Percentiles rank a stretch among this genome's conserved stretches.
These are phyloP conservation scores for Anoplopoma fimbria DNA, from an alignment of 2,113 vertebrate species.

Conservation along the genomic window DNA sequence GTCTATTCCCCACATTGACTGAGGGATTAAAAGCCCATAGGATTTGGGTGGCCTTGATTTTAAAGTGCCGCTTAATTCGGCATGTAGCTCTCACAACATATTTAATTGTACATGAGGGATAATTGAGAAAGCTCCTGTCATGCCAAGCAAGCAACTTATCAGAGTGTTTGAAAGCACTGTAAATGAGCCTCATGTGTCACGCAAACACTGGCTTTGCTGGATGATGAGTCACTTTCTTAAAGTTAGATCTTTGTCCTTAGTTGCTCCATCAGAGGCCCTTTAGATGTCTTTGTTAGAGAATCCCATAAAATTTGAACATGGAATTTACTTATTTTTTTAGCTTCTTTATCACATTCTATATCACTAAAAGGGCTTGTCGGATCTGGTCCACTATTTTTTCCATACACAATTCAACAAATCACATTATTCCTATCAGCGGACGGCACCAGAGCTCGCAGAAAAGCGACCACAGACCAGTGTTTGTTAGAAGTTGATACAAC, in stretches of 20 bases:
- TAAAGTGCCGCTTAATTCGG: conserved; percentile 63
- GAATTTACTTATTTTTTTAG: not conserved
- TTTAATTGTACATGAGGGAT: conserved; percentile 69
- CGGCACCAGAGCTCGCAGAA: not conserved
- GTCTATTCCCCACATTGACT: conserved; percentile 35
- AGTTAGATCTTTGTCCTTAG: conserved; percentile 30
- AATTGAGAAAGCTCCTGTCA: conserved; percentile 56
- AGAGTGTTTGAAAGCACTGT: conserved; percentile 22
- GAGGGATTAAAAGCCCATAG: conserved; percentile 56
- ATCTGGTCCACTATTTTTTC: not conserved
- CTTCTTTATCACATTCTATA: not conserved
- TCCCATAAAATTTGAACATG: conserved; percentile 40
- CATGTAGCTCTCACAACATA: conserved; percentile 69
- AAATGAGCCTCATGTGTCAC: conserved; percentile 39
- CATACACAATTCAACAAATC: not conserved
- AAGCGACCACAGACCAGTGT: not conserved
- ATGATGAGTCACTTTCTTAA: conserved; percentile 20
- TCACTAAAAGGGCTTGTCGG: not conserved
- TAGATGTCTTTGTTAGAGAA: conserved; percentile 3
- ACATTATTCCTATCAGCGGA: not conserved
- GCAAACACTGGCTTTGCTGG: conserved; percentile 24
- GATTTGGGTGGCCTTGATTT: conserved; percentile 67
- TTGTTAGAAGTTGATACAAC: not conserved
- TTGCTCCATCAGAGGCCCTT: conserved; percentile 18
- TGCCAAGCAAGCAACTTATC: conserved; percentile 44